These are phyloP conservation scores for Mesorhabditis spiculigera DNA, from an alignment of 2,888 invertebrate genomes.

Conservation along the genomic window DNA sequence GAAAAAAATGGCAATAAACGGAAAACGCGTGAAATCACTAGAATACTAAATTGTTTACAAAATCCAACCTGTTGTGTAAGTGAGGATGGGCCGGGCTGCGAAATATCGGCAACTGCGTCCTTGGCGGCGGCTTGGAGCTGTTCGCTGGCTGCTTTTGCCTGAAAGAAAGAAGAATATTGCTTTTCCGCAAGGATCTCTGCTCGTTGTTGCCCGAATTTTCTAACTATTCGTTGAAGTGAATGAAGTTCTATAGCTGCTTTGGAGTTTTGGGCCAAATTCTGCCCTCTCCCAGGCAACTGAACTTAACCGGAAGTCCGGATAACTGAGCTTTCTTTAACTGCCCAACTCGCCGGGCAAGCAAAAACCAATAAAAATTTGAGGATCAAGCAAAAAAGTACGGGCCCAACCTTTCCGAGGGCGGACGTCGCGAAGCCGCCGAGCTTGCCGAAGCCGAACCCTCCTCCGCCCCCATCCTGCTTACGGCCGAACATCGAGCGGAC, in stretches of 20 bases:
- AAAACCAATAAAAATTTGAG: too few relatives aligned
- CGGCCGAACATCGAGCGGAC: neutral
- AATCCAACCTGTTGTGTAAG: neutral
- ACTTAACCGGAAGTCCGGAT: too few relatives aligned
- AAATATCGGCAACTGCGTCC: conserved; percentile 24
- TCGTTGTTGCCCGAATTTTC: neutral
- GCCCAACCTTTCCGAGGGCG: neutral
- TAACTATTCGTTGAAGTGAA: neutral
- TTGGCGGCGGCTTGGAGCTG: conserved; percentile 46
- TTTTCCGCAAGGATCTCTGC: neutral
- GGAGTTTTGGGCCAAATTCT: too few relatives aligned
- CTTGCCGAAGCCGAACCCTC: neutral
- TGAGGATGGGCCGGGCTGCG: neutral
- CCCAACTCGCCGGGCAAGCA: too few relatives aligned
- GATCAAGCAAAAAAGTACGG: neutral
- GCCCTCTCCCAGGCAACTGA: too few relatives aligned
- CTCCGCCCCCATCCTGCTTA: neutral
- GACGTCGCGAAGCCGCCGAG: neutral
- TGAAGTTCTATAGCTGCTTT: too few relatives aligned
- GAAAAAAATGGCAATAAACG: neutral
- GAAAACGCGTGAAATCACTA: neutral
- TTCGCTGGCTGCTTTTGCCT: conserved; percentile 52
- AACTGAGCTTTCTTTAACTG: too few relatives aligned
- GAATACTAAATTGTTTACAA: neutral
- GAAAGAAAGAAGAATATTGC: conserved; percentile 9